Conservation (phyloP, 2,113 vertebrate genomes). For the Psettodes erumei region DNA sequence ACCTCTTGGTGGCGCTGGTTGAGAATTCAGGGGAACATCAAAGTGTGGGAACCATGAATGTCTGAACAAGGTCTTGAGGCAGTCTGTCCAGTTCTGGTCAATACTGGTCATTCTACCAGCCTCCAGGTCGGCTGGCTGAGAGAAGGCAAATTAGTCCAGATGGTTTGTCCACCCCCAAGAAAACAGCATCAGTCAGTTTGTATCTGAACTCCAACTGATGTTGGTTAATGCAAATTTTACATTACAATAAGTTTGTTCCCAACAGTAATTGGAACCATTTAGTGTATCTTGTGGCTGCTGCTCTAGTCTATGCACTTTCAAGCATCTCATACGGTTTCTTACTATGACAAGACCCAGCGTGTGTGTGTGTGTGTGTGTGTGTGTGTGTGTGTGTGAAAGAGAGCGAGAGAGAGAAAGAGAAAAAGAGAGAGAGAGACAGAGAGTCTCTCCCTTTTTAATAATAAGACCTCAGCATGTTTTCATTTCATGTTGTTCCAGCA, state of each 20-base stretch:
- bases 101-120: no score
- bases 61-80: no score
- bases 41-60: background rate
- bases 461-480: constrained; percentile 58
- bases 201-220: background rate
- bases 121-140: background rate
- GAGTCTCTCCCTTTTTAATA: constrained; percentile 3
- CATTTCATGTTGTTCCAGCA: constrained; percentile 55
- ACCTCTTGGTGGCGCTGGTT: background rate
- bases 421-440: background rate
- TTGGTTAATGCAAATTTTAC: background rate
- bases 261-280: background rate
- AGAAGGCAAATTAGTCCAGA: background rate
- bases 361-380: constrained; percentile 8
- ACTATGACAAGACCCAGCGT: constrained; percentile 23
- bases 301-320: background rate
- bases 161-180: background rate
- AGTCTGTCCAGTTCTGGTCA: no score
- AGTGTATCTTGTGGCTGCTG: background rate
- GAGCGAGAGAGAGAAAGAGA: no score
- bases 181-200: background rate
- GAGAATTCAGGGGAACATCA: background rate
- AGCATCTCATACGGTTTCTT: background rate
- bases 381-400: background rate
- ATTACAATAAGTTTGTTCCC: background rate